Evolutionary conservation across 2,888 invertebrate species (phyloP), one percentile per base, ranked within the genome.

Genomic region (Galerucella nymphaeae): DNA sequence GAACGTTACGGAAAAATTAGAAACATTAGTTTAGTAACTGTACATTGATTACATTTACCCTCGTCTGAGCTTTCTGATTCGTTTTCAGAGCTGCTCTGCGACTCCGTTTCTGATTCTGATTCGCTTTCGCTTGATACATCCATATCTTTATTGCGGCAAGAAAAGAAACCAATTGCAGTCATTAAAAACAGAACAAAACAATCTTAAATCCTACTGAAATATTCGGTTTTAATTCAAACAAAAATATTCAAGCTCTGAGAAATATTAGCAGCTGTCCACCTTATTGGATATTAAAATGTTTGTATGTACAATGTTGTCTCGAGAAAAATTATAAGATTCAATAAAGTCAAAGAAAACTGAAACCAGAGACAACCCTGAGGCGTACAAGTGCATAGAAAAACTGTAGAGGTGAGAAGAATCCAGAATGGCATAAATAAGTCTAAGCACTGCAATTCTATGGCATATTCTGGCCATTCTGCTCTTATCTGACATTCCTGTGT

Each of bases 51-150:
- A 57, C 68, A 76, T 71, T 88, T 86, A 88, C 88, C 88, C 83
- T 88, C 88, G 76, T 83, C 82, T 70, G 81, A 81, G 80, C 82
- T 88, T 85, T 67, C 73, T 55, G 76, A 74, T 70, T 78, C 79
- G 55, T 73, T 88, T 66, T 76, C 76, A 65, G 76, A 73, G 69
- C 74, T 71, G 72, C 73, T 71, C 83, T 86, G 86, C 76, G 86
- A 68, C 83, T 86, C 86, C 77, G 86, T 86, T 82, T 89, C 89
- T 83, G 88, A 87, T 83, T 89, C 89, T 83, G 88, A 87, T 83
- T 89, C 89, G 81, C 88, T 88, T 84, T 89, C 88, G 80, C 85
- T 85, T 79, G 86, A 86, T 76, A 86, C 84, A 77, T 86, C 86
- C 86, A 86, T 86, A 76, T 83, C 85, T 87, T 80, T 75, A 75